Evolutionary conservation across 1,140 invertebrate species (phyloP), one percentile per base, ranked within the genome.

Genomic region (Cherax destructor): DNA sequence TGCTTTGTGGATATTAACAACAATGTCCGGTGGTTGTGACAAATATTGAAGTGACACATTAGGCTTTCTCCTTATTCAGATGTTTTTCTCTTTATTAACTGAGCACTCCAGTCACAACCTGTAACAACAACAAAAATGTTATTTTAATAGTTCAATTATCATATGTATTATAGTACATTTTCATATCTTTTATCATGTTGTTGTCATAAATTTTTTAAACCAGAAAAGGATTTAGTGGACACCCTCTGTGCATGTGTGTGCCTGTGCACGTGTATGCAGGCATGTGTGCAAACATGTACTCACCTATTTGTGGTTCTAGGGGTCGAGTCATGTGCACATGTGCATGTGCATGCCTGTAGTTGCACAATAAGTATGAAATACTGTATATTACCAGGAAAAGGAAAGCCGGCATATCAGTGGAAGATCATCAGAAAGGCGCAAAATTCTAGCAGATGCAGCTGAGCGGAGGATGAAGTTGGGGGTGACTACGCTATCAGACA

Each of bases 401-500:
- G 83, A 85, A 65, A 24, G 72, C 24, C 69, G 69, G 1, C 16
- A 24, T 10, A 49, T 21, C 5, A 76, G 59, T 9, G 79, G 49
- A 50, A 49, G 61, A 13, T 13, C 79, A n/a, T 21, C 47, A 30
- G 87, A 89, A 5, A 56, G 61, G 6, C 79, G 87, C 24, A 52
- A 74, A 6, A 69, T 89, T 41, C 52, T 89, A 13, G 87, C 87
- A 13, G 72, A 41, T 56, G 87, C 87, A 72, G 87, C 87, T 10
- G 87, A 89, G 41, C 47, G 52, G 49, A 72, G 87, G 78, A 89
- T 83, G 77, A 10, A 21, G 0, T 74, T 61, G 65, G 69, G 7
- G 5, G 50, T 13, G 41, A 56, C 79, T 24, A n/a, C 78, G 18
- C 49, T 80, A 18, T 52, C 80, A 16, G 72, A 81, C 1, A 24